Evolutionary conservation across 2,888 invertebrate species (phyloP), one percentile per base, ranked within the genome.

Genomic region (Aproaerema taeniolella): DNA sequence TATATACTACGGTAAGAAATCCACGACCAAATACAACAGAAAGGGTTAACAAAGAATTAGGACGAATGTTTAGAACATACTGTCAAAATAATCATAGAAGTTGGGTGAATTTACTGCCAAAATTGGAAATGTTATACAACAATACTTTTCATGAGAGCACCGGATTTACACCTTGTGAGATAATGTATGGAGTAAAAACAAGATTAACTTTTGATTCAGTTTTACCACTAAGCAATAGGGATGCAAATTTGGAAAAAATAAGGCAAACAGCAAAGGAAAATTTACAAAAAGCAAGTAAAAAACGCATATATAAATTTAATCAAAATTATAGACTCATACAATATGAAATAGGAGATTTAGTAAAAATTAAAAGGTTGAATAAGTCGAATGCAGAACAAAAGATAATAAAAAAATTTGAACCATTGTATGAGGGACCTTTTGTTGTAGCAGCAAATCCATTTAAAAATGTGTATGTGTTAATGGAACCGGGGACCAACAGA

Each of bases 21-120:
- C 53, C 53, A 0, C 13, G 52, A 0, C 53, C 49, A 2, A 56
- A 53, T 31, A 40, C 35, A 0, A 46, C 45, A 0, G 53, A 53
- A 24, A 34, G 52, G 2, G 50, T 52, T 1, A 56, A 53, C 33
- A 48, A 42, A 9, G 53, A 52, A 13, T 29, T 50, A 15, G 47
- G 49, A 0, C 20, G 50, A 12, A 1, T 55, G 1, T 55, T 55
- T 24, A 34, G 52, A 9, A 44, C 48, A 1, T 53, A 52, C 28
- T 52, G 53, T 32, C 4, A 34, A 0, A 17, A 24, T 0, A 48
- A 49, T 31, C 53, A 53, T 37, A 46, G 13, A 1, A 28, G 44
- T 1, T 55, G 55, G 55, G 45, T 31, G 5, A 8, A 11, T 0
- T 1, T 42, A 1, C 24, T 52, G 13, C 41, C 45, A 0, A 46